A percentile compares a stretch with the other conserved stretches of the same genome.
phyloP scores from a whole-genome alignment of 2,888 invertebrate species.

The Aspidapion aeneum region DNA sequence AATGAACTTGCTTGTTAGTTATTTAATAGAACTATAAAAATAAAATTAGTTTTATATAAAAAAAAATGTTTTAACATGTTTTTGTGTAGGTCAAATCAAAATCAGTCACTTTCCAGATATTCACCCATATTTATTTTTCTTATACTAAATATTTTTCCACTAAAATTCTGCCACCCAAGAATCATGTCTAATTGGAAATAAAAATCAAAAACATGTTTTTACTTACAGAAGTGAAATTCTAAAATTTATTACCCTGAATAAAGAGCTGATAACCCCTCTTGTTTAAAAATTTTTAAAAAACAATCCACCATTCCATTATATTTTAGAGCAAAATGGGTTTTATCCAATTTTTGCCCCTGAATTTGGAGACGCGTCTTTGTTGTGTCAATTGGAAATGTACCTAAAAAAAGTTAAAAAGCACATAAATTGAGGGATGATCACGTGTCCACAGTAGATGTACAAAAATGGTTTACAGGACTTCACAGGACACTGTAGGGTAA shows the following conservation, averaged over 20 bases:
- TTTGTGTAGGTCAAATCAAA: no score
- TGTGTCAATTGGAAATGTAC: conserved; percentile 95
- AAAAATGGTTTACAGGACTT: no score
- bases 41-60: no score
- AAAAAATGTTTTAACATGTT: no score
- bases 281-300: conserved; percentile 75
- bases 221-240: not conserved
- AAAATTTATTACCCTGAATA: conserved; percentile 71
- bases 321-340: conserved; percentile 67
- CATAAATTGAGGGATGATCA: no score
- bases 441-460: no score
- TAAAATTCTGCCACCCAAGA: not conserved
- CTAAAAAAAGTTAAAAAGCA: no score
- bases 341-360: conserved; percentile 85
- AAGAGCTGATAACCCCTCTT: conserved; percentile 82
- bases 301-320: conserved; percentile 94
- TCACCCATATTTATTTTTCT: not conserved
- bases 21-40: no score
- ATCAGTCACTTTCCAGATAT: no score
- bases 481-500: no score
- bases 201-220: not conserved
- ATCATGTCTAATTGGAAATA: no score
- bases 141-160: not conserved
- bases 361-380: conserved; percentile 92
- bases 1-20: no score